Percentiles rank a stretch among this genome's conserved stretches.
Evolutionary conservation across 2,888 invertebrate genomes (phyloP).

Genomic region (Drosophila algonquin): DNA sequence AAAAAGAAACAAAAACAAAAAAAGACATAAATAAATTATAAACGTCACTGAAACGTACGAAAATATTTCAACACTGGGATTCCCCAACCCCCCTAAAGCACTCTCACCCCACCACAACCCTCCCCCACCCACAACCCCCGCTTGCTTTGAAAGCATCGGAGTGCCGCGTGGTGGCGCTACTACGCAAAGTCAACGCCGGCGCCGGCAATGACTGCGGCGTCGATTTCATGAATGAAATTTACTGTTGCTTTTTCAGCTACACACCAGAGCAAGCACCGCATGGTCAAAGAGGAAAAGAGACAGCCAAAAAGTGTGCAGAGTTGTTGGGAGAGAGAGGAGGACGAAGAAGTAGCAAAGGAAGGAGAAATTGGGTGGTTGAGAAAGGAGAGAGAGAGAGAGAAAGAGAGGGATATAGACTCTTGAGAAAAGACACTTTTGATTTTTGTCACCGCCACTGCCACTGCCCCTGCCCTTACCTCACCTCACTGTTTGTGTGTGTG

Average conservation of each 20-base stretch:
- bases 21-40: constrained; percentile 43
- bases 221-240: constrained; percentile 68
- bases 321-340: background rate
- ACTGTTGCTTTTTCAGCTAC: constrained; percentile 48
- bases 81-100: background rate
- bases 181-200: background rate
- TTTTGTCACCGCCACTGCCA: constrained; percentile 40
- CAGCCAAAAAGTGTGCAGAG: background rate
- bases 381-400: constrained; percentile 1
- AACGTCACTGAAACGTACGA: constrained; percentile 47
- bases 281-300: background rate
- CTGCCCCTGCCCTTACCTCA: background rate
- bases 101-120: background rate
- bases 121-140: background rate
- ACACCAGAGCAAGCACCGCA: background rate
- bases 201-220: constrained; percentile 20
- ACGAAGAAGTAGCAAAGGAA: background rate
- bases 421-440: constrained; percentile 59
- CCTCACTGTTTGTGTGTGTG: constrained; percentile 30
- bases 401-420: background rate
- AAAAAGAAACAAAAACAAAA: constrained; percentile 29
- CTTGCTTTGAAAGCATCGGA: background rate
- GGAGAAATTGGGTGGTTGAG: background rate
- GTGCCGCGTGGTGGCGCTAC: background rate
- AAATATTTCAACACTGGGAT: constrained; percentile 23